Base-by-base conservation (phyloP, 2,888 invertebrate species). In the Gymnoscelis rufifasciata region DNA sequence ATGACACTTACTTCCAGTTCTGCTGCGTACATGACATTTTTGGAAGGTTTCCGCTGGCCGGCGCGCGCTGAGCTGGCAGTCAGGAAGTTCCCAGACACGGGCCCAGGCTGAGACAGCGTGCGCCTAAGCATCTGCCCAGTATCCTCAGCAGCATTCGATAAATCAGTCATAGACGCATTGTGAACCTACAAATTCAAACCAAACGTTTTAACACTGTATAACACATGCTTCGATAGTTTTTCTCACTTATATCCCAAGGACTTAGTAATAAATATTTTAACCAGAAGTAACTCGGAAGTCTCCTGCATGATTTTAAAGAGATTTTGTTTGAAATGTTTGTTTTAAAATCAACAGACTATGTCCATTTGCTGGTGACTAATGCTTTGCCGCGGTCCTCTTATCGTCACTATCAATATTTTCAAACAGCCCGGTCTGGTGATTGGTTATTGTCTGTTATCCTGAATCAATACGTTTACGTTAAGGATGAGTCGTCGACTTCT, bases 61-160 rank as follows among this genome's bases (percentile, higher is more conserved):
- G 81, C 73, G 1, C 87, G 69, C 0, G 82, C 71, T 5, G 82
- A 76, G 1, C 71, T 71, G 4, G 87, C 86, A 0, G 86, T 87
- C 36, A 71, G 40, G 11, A 77, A 42, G 48, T 62, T 76, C 1
- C 83, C 81, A 0, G 83, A 65, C 1, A 54, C 57, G 0, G 87
- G 87, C 0, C 86, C 86, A 1, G 87, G 87, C 52, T 83, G 83
- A 0, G 87, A 88, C 78, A 79, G 65, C 5, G 86, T 74, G 36
- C 87, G 69, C 37, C 81, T 63, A 5, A 78, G 66, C 11, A 1
- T 55, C 71, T 3, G 50, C 41, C 35, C 35, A 7, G 15, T 40
- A 2, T 56, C 49, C 0, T 76, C 77, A 0, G 70, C 74, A 0
- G 56, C 43, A 3, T 54, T 57, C 6, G 63, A 47, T 0, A 58